Evolutionary conservation across 2,113 vertebrate genomes (phyloP).

Genomic region (Bubo blakistoni): DNA sequence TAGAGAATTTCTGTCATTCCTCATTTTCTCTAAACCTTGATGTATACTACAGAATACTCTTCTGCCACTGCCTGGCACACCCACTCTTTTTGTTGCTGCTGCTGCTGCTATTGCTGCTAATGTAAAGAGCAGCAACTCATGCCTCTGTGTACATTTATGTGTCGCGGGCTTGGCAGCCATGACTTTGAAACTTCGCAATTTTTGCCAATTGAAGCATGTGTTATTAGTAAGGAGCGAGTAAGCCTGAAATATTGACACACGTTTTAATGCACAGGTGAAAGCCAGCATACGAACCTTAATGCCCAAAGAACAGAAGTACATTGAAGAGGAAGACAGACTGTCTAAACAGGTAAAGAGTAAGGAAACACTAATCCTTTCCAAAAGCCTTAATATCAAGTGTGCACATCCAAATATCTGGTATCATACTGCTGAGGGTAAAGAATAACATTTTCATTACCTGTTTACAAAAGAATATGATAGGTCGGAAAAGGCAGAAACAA

Average conservation of each 20-base stretch:
- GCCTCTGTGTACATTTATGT: conserved; percentile 40
- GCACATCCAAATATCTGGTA: conserved; percentile 47
- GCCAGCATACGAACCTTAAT: conserved; percentile 93
- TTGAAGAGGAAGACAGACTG: conserved; percentile 95
- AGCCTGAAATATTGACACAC: conserved; percentile 60
- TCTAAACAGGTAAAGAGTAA: conserved; percentile 94
- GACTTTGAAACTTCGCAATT: conserved; percentile 60
- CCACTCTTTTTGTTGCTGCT: conserved; percentile 61
- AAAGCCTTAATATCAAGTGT: conserved; percentile 53
- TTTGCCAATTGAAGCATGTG: conserved; percentile 41
- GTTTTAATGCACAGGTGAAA: conserved; percentile 86
- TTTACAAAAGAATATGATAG: conserved; percentile 25
- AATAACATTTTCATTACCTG: conserved; percentile 37
- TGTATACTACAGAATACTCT: conserved; percentile 70
- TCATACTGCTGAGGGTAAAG: conserved; percentile 16
- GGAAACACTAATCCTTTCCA: conserved; percentile 61
- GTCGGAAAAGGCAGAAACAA: conserved; percentile 22
- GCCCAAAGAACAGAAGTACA: conserved; percentile 97
- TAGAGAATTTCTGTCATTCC: conserved; percentile 82
- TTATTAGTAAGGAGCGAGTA: conserved; percentile 23
- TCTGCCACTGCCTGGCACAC: conserved; percentile 76
- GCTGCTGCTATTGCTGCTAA: conserved; percentile 15
- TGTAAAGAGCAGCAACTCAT: neutral
- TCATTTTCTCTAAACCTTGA: conserved; percentile 77
- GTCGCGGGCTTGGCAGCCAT: conserved; percentile 27